Base-by-base conservation (phyloP, 1,140 invertebrate genomes). In the Calliphora vicina region DNA sequence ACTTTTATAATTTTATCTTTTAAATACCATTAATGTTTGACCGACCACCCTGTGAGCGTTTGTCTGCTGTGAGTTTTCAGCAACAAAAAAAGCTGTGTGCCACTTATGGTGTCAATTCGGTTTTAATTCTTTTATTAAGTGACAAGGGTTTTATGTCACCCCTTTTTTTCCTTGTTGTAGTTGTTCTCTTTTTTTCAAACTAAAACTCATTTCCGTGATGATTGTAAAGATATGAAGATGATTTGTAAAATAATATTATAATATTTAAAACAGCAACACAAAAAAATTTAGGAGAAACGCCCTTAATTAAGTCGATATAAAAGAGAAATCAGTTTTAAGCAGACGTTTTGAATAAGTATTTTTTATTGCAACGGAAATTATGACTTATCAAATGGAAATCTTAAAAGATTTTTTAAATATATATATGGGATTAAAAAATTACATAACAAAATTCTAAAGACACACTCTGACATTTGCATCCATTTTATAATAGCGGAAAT, bases 171-270 rank as follows among this genome's bases (percentile, higher is more conserved):
- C 15, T n/a, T n/a, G n/a, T n/a, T 57, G 15, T 57, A 15, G n/a
- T 23, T 67, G 0, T 23, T 67, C 61, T 5, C n/a, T 43, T 20
- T 76, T 35, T 35, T 25, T 73, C 42, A 42, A 57, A 5, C 17
- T 45, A 43, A 76, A 43, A 78, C 74, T 78, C 74, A 78, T 78
- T 78, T 78, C 74, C 74, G 35, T 78, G 17, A 78, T 78, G 74
- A 78, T 78, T 78, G 42, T 23, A 12, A 57, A 20, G 61, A 67
- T 67, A 67, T 23, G 23, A n/a, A 67, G 61, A 67, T 67, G 61
- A 67, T 67, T 67, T 78, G 35, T 78, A 20, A 42, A 35, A 35
- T 17, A 43, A 78, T 45, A n/a, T 76, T n/a, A 17, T 76, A 27
- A 76, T 35, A 35, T 76, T 12, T 35, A 42, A 76, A 57, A n/a